Evolutionary conservation across 2,888 invertebrate species (phyloP).

Genomic region (Cosmia trapezina): DNA sequence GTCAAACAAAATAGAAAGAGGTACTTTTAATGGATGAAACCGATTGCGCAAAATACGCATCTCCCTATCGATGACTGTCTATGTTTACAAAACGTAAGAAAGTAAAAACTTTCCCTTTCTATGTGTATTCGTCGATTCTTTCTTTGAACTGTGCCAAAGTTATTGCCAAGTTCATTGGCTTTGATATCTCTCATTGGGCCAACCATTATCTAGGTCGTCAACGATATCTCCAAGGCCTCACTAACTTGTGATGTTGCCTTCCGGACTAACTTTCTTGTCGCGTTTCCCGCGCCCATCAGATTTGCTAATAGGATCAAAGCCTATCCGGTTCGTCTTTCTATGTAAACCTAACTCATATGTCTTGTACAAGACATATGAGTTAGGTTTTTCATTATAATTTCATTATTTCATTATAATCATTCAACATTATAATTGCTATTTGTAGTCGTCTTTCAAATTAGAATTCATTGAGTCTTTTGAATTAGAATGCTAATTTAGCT

Average conservation of each 20-base stretch:
- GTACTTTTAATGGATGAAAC: conserved; percentile 7
- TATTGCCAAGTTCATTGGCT: conserved; percentile 61
- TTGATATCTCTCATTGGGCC: conserved; percentile 58
- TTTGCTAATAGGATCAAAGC: conserved; percentile 41
- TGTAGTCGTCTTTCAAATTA: conserved; percentile 45
- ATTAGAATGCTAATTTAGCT: conserved; percentile 53
- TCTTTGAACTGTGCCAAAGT: conserved; percentile 52
- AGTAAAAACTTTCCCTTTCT: conserved; percentile 60
- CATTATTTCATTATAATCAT: too few relatives aligned
- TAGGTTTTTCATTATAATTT: too few relatives aligned
- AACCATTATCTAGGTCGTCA: conserved; percentile 56
- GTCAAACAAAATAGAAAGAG: conserved; percentile 15
- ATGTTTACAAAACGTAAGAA: conserved; percentile 46
- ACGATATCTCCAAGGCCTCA: conserved; percentile 60
- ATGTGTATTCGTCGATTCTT: conserved; percentile 42
- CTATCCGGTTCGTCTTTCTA: conserved; percentile 35
- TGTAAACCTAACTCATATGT: conserved; percentile 8
- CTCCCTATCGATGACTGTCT: conserved; percentile 12
- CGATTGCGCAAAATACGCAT: conserved; percentile 42
- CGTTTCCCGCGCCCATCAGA: conserved; percentile 43
- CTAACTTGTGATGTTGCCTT: conserved; percentile 38
- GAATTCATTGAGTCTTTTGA: conserved; percentile 44
- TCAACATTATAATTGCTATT: conserved; percentile 29
- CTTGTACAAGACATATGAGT: too few relatives aligned
- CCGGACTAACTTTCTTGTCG: conserved; percentile 56